Evolutionary conservation across 2,797 vertebrate genomes (phyloP).

Genomic region (Gymnoscopelus microlampas): DNA sequence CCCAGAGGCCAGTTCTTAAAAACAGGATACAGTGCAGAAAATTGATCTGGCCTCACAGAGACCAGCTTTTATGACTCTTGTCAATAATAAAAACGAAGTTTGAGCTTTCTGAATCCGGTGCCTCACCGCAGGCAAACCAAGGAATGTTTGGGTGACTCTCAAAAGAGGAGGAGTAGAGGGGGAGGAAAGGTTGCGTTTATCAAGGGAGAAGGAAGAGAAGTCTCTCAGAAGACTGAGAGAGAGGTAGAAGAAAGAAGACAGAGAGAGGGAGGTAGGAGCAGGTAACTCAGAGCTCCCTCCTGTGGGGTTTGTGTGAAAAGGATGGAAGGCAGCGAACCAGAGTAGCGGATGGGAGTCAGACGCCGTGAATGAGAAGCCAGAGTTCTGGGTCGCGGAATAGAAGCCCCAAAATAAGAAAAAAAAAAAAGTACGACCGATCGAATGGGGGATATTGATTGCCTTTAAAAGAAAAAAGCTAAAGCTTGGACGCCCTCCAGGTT

Average conservation of each 20-base stretch:
- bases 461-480: slow-evolving; percentile 27
- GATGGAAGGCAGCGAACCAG: slow-evolving; percentile 24
- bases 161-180: not conserved
- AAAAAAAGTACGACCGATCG: slow-evolving; percentile 60
- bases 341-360: slow-evolving; percentile 46
- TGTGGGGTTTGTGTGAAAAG: slow-evolving; percentile 50
- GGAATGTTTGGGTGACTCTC: not conserved
- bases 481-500: slow-evolving; percentile 46
- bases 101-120: slow-evolving; percentile 67
- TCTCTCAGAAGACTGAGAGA: slow-evolving; percentile 47
- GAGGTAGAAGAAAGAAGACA: slow-evolving; percentile 15
- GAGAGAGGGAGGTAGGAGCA: slow-evolving; percentile 23
- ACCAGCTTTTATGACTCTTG: slow-evolving; percentile 75
- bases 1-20: slow-evolving; percentile 80
- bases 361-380: slow-evolving; percentile 32
- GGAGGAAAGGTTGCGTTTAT: not conserved
- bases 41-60: slow-evolving; percentile 79
- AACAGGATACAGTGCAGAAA: slow-evolving; percentile 81
- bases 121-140: slow-evolving; percentile 69
- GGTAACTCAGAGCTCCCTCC: slow-evolving; percentile 49
- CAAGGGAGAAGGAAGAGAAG: not conserved
- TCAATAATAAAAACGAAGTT: slow-evolving; percentile 78
- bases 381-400: slow-evolving; percentile 47
- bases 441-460: slow-evolving; percentile 25
- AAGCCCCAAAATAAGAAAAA: slow-evolving; percentile 43